Evolutionary conservation across 2,888 invertebrate genomes (phyloP), one percentile per base, ranked within the genome.

Genomic region (Pterostichus niger): DNA sequence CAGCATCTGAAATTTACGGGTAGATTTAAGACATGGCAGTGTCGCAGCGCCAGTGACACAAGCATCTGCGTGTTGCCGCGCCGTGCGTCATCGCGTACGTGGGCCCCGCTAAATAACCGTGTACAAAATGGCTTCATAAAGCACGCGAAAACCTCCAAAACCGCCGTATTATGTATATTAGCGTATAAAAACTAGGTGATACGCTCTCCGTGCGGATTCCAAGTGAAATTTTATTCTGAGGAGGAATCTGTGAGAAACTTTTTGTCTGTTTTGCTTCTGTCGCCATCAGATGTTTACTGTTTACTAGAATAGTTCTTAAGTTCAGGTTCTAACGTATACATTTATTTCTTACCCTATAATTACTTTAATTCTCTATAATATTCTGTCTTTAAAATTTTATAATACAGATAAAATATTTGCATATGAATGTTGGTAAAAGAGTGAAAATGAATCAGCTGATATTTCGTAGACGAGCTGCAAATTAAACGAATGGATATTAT

Each of bases 111-210:
- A 82, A 75, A 82, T 82, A 82, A 82, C 44, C 82, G 75, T 82
- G 82, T 82, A 82, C 82, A 82, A 82, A 82, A 82, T 75, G 82
- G 75, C 82, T 82, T 75, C 82, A 82, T 82, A 82, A 82, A 82
- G 64, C 71, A 75, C 35, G 11, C 52, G 44, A 44, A 59, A 54
- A 40, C 40, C 49, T 46, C 68, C 59, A 75, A 44, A 54, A 75
- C 54, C 59, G 61, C 75, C 56, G 56, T 61, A 82, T 82, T 82
- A 82, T 82, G 82, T 82, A 82, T 82, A 82, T 82, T 82, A 82
- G 59, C 52, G 61, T 56, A 82, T 82, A 82, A 82, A 82, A 82
- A 75, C 75, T 75, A 35, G 44, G 56, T 52, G 81, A 52, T 54
- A 24, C 44, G 40, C 40, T 44, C 33, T 46, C 54, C 35, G 46